These are phyloP conservation scores for Artibeus jamaicensis DNA, from an alignment of 2,797 vertebrate genomes.

Conservation along the genomic window DNA sequence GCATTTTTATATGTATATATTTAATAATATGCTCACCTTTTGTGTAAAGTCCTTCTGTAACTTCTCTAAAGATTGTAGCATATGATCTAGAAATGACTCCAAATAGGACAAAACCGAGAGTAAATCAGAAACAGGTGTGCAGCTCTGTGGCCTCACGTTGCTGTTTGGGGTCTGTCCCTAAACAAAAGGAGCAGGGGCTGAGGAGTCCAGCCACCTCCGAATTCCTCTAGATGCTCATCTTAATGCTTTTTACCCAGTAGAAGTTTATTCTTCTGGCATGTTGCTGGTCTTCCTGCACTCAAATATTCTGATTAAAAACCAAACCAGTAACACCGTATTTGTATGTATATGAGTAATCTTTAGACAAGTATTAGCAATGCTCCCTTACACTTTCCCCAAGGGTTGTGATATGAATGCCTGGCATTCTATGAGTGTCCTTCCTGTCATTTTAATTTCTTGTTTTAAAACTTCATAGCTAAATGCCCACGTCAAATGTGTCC, in stretches of 20 bases:
- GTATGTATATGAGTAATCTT: neutral
- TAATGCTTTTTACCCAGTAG: neutral
- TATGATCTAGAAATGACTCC: slow-evolving; percentile 43
- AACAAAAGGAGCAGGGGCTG: neutral
- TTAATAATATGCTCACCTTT: slow-evolving; percentile 1
- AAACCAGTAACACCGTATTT: slow-evolving; percentile 1
- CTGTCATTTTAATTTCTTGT: neutral
- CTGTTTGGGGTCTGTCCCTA: slow-evolving; percentile 5
- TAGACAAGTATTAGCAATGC: neutral
- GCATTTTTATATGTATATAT: neutral
- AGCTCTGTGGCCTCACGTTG: neutral
- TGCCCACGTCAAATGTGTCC: neutral
- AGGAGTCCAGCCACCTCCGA: neutral
- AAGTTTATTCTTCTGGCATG: neutral
- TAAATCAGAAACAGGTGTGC: slow-evolving; percentile 44
- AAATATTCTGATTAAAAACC: slow-evolving; percentile 51
- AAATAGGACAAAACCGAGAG: slow-evolving; percentile 21
- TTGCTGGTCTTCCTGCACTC: slow-evolving; percentile 43
- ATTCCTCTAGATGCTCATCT: slow-evolving; percentile 29
- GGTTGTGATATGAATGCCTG: slow-evolving; percentile 5
- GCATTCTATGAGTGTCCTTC: neutral
- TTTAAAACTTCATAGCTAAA: slow-evolving; percentile 33
- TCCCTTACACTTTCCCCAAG: neutral
- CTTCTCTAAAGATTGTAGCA: slow-evolving; percentile 12
- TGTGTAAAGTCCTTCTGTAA: slow-evolving; percentile 40